phyloP scores from a whole-genome alignment of 2,797 vertebrate genomes.

The Neomorphus geoffroyi region DNA sequence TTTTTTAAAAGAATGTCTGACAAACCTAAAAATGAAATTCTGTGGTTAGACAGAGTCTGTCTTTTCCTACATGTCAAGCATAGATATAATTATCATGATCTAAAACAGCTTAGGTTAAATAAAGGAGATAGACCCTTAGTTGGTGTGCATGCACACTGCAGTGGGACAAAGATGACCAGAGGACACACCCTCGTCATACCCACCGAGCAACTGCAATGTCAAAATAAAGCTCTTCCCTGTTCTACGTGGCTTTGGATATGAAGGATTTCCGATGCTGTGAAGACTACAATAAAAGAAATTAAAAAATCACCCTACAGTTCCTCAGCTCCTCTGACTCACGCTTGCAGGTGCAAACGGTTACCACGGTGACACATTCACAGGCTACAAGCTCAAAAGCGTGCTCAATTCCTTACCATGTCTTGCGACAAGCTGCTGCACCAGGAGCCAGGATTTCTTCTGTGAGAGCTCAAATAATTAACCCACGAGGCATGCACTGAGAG shows the following conservation, averaged over 20 bases:
- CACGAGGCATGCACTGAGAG: background rate
- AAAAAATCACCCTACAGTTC: background rate
- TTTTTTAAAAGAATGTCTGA: background rate
- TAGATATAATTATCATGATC: rapidly evolving
- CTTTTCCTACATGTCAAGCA: background rate
- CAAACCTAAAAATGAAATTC: background rate
- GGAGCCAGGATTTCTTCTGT: conserved; percentile 51
- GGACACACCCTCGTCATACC: background rate
- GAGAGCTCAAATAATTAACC: conserved; percentile 54
- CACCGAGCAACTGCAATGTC: background rate
- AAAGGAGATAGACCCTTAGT: background rate
- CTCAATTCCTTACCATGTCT: background rate
- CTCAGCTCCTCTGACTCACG: conserved; percentile 34
- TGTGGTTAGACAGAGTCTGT: background rate
- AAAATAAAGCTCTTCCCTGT: background rate
- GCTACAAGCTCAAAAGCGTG: background rate
- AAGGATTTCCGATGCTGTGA: background rate
- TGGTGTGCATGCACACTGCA: rapidly evolving
- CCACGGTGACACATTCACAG: conserved; percentile 63
- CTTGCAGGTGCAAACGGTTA: conserved; percentile 63
- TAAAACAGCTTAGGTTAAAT: background rate
- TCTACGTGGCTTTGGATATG: background rate
- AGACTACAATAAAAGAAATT: background rate
- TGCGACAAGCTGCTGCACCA: conserved; percentile 45
- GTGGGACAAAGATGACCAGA: rapidly evolving